Evolutionary conservation across 2,888 invertebrate genomes (phyloP).

Genomic region (Cloeon dipterum): DNA sequence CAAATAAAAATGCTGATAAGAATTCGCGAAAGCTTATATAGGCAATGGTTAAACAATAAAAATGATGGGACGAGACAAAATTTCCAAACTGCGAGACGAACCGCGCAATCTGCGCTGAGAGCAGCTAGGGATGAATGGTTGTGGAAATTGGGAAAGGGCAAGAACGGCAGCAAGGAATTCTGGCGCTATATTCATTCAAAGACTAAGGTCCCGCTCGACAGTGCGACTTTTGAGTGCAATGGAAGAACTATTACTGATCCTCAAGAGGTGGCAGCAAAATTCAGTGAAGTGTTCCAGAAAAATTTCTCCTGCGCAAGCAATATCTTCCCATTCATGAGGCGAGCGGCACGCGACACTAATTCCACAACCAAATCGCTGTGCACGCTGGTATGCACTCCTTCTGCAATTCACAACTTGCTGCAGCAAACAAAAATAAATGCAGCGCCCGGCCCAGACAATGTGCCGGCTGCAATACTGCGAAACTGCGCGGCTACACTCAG

Average conservation of each 20-base stretch:
- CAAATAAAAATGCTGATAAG: too few relatives aligned
- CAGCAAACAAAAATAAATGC: neutral
- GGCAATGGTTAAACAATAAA: neutral
- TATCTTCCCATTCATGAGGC: too few relatives aligned
- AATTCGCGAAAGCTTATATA: too few relatives aligned
- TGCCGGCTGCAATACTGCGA: neutral
- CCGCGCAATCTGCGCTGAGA: neutral
- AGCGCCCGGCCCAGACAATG: neutral
- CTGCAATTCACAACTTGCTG: neutral
- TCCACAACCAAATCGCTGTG: neutral
- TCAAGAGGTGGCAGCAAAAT: neutral
- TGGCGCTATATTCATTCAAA: neutral
- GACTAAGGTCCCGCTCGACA: neutral
- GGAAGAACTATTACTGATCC: neutral
- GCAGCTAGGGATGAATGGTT: neutral
- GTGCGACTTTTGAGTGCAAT: neutral
- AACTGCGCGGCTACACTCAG: neutral
- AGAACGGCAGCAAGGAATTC: neutral
- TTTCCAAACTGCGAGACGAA: neutral
- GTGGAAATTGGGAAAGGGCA: neutral
- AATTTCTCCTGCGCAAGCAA: too few relatives aligned
- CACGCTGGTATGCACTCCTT: neutral
- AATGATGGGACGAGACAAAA: neutral
- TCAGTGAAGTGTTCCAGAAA: neutral
- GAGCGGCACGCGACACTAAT: too few relatives aligned